These are phyloP conservation scores for Heliothis peltigera DNA, from an alignment of 2,888 invertebrate genomes.

Conservation along the genomic window DNA sequence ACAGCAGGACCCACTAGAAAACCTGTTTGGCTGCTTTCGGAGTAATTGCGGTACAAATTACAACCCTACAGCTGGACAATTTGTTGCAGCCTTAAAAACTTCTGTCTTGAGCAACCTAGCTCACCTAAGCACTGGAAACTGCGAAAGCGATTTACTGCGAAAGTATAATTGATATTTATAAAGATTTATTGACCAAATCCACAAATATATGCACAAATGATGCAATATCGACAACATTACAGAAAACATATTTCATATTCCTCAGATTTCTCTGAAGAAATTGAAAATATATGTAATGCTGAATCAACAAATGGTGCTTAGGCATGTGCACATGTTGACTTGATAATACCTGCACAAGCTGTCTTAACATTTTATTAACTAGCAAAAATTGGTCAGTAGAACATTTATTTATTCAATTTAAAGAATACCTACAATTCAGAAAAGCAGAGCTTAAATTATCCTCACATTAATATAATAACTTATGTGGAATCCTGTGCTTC, in stretches of 20 bases:
- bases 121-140: constrained; percentile 25
- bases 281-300: constrained; percentile 15
- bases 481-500: constrained; percentile 13
- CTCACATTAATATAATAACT: constrained; percentile 12
- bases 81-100: constrained; percentile 47
- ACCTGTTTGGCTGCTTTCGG: constrained; percentile 42
- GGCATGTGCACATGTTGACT: constrained; percentile 15
- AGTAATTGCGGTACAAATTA: constrained; percentile 47
- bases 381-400: constrained; percentile 8
- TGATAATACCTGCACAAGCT: constrained; percentile 15
- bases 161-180: too few species aligned
- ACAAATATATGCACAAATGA: too few species aligned
- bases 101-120: constrained; percentile 30
- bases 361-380: constrained; percentile 11
- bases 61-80: constrained; percentile 48
- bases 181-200: not conserved
- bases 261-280: constrained; percentile 12
- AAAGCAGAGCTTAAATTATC: constrained; percentile 20
- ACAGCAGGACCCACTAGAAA: constrained; percentile 46
- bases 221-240: too few species aligned
- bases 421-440: constrained; percentile 11
- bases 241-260: constrained; percentile 8
- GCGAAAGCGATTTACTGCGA: not conserved
- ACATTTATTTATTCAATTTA: constrained; percentile 16
- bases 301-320: constrained; percentile 9